These are phyloP conservation scores for Popillia japonica DNA, from an alignment of 1,140 invertebrate species.

Conservation along the genomic window DNA sequence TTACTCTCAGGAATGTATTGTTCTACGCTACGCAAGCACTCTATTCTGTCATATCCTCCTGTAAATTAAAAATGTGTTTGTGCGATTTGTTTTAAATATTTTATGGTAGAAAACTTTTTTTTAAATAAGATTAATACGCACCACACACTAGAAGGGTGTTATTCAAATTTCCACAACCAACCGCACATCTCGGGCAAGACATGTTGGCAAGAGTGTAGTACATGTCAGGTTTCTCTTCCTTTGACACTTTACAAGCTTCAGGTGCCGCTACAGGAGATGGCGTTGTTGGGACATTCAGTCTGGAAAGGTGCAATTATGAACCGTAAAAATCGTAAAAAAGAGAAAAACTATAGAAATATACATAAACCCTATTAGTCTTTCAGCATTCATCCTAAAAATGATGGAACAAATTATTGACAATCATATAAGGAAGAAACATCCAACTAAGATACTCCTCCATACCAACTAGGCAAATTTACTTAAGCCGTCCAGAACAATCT, in stretches of 20 bases:
- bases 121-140: constrained; percentile 59
- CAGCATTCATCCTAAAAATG: no score
- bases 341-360: no score
- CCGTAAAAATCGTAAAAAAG: constrained; percentile 19
- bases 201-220: constrained; percentile 73
- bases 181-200: constrained; percentile 75
- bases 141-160: constrained; percentile 78
- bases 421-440: no score
- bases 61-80: constrained; percentile 47
- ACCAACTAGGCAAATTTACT: no score
- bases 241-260: constrained; percentile 54
- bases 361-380: no score
- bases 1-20: constrained; percentile 75
- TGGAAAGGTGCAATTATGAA: constrained; percentile 52
- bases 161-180: constrained; percentile 75
- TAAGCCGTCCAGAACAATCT: no score
- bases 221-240: constrained; percentile 64
- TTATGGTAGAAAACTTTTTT: no score
- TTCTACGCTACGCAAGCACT: constrained; percentile 81
- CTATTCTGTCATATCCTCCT: constrained; percentile 81
- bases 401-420: no score
- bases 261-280: constrained; percentile 60
- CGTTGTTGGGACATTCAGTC: constrained; percentile 63
- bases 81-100: no score
- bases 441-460: no score